Evolutionary conservation across 1,140 invertebrate species (phyloP).

Genomic region (Pseudoatta argentina): DNA sequence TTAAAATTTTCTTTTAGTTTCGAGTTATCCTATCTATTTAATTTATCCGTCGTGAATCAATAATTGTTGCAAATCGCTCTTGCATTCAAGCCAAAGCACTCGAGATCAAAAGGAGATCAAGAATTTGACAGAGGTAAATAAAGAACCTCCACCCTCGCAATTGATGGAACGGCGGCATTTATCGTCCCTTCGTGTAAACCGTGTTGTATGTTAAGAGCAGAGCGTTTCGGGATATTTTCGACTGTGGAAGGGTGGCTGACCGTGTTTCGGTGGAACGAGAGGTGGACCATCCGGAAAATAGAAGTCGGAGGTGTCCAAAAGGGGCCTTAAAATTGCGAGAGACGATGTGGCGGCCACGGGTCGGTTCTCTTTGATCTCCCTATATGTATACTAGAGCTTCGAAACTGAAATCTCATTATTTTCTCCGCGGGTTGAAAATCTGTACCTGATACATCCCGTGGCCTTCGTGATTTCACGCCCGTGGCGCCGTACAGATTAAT

Average conservation of each 20-base stretch:
- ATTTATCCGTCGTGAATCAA: not conserved
- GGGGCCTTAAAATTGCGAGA: constrained; percentile 73
- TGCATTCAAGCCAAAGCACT: not conserved
- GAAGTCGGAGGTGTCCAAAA: constrained; percentile 70
- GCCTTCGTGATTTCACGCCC: constrained; percentile 73
- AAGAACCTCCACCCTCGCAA: constrained; percentile 36
- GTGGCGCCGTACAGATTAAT: constrained; percentile 66
- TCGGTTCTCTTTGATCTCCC: constrained; percentile 74
- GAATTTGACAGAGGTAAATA: constrained; percentile 26
- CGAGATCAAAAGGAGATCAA: constrained; percentile 17
- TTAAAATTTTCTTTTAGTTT: not conserved
- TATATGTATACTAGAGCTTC: constrained; percentile 50
- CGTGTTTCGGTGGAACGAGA: constrained; percentile 42
- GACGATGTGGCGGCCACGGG: constrained; percentile 48
- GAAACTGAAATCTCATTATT: constrained; percentile 77
- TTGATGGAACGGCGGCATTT: constrained; percentile 57
- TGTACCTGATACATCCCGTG: constrained; percentile 27
- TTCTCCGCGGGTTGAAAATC: constrained; percentile 66
- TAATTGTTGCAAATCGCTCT: constrained; percentile 25
- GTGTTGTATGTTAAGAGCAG: constrained; percentile 49
- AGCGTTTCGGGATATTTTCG: constrained; percentile 17
- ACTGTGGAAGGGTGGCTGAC: constrained; percentile 28
- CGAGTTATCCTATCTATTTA: not conserved
- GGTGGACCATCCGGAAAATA: constrained; percentile 68
- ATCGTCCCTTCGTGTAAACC: constrained; percentile 55